Percentiles rank a stretch among this genome's conserved stretches.
Evolutionary conservation across 2,113 vertebrate species (phyloP).

Genomic region (Fregata magnificens): DNA sequence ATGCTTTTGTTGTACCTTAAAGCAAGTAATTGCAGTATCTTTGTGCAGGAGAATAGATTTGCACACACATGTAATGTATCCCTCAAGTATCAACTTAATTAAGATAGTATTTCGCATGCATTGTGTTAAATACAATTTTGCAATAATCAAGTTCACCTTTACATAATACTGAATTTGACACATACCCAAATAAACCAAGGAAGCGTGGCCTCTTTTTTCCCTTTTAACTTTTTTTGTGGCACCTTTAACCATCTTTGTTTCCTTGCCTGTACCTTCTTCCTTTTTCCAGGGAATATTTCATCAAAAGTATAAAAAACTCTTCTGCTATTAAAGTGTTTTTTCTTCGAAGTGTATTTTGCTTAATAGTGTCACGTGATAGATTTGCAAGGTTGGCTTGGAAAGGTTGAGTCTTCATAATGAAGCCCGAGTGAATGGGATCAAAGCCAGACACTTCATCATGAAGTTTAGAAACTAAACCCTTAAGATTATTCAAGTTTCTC

Average conservation of each 20-base stretch:
- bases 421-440: not conserved
- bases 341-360: not conserved
- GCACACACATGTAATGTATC: not conserved
- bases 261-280: not conserved
- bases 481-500: not conserved
- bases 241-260: not conserved
- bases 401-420: not conserved
- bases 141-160: not conserved
- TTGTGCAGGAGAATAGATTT: not conserved
- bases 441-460: not conserved
- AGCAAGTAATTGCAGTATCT: not conserved
- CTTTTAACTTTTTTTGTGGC: not conserved
- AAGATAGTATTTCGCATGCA: not conserved
- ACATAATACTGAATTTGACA: not conserved
- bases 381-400: not conserved
- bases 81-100: not conserved
- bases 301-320: not conserved
- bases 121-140: not conserved
- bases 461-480: not conserved
- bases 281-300: not conserved
- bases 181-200: not conserved
- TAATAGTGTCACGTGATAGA: fast-evolving
- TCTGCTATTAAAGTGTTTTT: not conserved
- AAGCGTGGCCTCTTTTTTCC: not conserved
- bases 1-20: not conserved